Conservation (phyloP, 1,140 invertebrate species). For the Leptopilina boulardi region DNA sequence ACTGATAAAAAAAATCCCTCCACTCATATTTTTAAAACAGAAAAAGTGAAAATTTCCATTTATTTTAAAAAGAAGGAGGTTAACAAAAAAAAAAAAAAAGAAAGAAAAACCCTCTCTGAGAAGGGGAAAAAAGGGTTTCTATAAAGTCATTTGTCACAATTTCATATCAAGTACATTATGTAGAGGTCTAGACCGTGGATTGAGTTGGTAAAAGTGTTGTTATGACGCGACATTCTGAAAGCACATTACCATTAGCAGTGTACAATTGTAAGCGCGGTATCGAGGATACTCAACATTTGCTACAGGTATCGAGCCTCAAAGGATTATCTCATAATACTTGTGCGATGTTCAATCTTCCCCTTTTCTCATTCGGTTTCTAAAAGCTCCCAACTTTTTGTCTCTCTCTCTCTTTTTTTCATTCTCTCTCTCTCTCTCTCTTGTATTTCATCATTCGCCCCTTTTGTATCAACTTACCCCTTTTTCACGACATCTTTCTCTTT, state of each 20-base stretch:
- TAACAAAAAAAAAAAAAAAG: too few relatives aligned
- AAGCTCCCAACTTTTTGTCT: conserved; percentile 23
- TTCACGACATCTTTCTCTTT: conserved; percentile 34
- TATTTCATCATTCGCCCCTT: conserved; percentile 20
- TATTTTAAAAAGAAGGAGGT: neutral
- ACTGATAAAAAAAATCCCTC: too few relatives aligned
- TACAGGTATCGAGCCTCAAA: conserved; percentile 57
- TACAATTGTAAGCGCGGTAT: conserved; percentile 40
- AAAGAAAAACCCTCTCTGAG: too few relatives aligned
- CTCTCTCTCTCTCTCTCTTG: conserved; percentile 20
- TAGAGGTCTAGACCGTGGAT: conserved; percentile 10
- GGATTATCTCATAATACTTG: conserved; percentile 54
- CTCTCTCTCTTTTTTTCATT: neutral
- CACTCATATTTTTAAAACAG: too few relatives aligned
- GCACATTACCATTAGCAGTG: conserved; percentile 54
- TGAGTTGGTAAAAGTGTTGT: conserved; percentile 35
- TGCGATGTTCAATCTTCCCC: conserved; percentile 9
- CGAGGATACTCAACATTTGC: conserved; percentile 35
- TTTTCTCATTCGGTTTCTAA: conserved; percentile 37
- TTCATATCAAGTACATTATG: neutral
- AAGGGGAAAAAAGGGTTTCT: neutral
- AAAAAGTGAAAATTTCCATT: neutral
- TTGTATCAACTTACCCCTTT: neutral
- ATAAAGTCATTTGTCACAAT: neutral
- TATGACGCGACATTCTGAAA: conserved; percentile 46